Base-by-base conservation (phyloP, 1,140 invertebrate genomes). In the Sycophaga agraensis region DNA sequence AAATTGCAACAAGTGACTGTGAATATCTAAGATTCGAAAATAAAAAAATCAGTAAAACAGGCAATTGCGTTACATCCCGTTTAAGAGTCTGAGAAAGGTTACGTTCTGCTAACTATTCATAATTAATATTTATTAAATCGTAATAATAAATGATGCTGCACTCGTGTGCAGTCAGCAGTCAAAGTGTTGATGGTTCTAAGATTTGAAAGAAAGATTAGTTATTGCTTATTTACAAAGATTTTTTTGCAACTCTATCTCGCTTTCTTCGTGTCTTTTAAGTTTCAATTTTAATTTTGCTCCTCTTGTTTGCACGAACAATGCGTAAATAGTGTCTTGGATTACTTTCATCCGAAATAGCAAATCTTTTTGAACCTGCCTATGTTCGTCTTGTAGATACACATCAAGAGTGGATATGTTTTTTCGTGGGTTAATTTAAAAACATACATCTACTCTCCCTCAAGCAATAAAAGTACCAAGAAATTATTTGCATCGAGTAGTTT, bases 21-120 rank as follows among this genome's bases (percentile, higher is more conserved):
- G n/a, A n/a, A n/a, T n/a, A n/a, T n/a, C n/a, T n/a, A n/a, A n/a
- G n/a, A n/a, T n/a, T 68, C 63, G 67, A 49, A 68, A 69, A 66
- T 59, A 53, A 69, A 67, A 70, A 69, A 46, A n/a, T 54, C 17
- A 17, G 35, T 40, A 48, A 54, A 55, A 54, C 59, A 61, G 59
- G 59, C 28, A n/a, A 48, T 54, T 31, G 2, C 22, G 40, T 40
- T 17, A n/a, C 19, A 61, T 61, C 59, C 50, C 59, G 14, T 16
- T 24, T 31, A 55, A 61, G 31, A 60, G 66, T 64, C 51, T 65
- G 63, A 65, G 65, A 61, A 64, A 40, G 60, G 61, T 67, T 67
- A 65, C 59, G 37, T 42, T 63, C 57, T 55, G 40, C 57, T 67
- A 68, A 63, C 49, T 67, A 67, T 65, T 63, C 48, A 64, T 64